Evolutionary conservation across 2,888 invertebrate genomes (phyloP).

Genomic region (Trissolcus japonicus): DNA sequence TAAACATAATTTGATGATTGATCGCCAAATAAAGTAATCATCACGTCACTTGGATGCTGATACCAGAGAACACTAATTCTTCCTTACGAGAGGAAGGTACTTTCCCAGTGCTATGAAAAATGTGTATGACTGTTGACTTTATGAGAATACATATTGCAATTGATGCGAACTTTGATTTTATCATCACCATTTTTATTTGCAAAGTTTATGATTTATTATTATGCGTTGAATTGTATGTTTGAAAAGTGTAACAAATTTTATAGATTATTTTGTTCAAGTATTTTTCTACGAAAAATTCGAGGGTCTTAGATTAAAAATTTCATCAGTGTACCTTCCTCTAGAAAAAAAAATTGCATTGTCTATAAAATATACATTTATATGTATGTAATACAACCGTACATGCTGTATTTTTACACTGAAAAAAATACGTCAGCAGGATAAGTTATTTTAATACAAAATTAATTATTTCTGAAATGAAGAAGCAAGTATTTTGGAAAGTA

Average conservation of each 20-base stretch:
- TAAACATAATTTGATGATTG: constrained; percentile 33
- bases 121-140: too few relatives aligned
- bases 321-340: neutral
- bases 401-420: neutral
- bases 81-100: constrained; percentile 22
- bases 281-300: neutral
- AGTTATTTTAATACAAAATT: constrained; percentile 17
- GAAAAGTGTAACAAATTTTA: too few relatives aligned
- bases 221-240: too few relatives aligned
- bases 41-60: constrained; percentile 33
- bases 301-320: neutral
- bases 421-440: neutral
- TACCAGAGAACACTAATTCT: constrained; percentile 18
- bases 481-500: constrained; percentile 12
- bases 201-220: too few relatives aligned
- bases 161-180: too few relatives aligned
- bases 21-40: constrained; percentile 24
- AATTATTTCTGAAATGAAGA: constrained; percentile 7
- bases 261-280: too few relatives aligned
- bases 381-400: neutral
- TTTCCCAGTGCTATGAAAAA: too few relatives aligned
- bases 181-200: too few relatives aligned
- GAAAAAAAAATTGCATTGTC: constrained; percentile 24
- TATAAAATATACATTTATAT: constrained; percentile 10
- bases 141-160: too few relatives aligned